Percentiles rank a stretch among this genome's conserved stretches.
Conservation (phyloP, 2,888 invertebrate genomes). For the Amaurobius ferox region DNA sequence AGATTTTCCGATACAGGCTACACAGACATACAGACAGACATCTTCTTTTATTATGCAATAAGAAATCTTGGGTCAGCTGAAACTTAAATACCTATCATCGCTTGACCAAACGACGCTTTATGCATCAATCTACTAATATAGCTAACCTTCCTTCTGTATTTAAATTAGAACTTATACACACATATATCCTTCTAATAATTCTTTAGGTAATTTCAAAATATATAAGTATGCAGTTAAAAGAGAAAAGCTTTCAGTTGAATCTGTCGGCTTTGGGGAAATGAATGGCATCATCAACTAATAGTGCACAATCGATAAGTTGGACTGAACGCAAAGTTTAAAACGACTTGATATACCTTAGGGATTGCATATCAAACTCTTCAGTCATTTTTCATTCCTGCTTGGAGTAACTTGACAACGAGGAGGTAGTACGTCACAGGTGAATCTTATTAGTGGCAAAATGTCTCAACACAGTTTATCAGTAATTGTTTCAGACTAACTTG, state of each 20-base stretch:
- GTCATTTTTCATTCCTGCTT: conserved; percentile 3
- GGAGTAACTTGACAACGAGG: not conserved
- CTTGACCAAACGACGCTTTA: not conserved
- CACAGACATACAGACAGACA: no score
- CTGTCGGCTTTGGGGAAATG: conserved; percentile 21
- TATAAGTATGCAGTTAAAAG: not conserved
- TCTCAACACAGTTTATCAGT: no score
- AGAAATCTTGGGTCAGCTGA: not conserved
- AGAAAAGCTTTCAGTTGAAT: not conserved
- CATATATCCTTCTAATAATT: not conserved
- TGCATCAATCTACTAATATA: not conserved
- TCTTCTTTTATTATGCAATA: no score
- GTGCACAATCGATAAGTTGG: conserved; percentile 32
- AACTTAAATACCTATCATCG: not conserved
- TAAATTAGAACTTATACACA: not conserved
- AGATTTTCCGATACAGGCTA: no score
- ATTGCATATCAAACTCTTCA: conserved; percentile 24
- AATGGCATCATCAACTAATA: conserved; percentile 48
- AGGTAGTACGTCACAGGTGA: not conserved
- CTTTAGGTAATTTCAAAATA: not conserved
- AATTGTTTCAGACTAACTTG: no score
- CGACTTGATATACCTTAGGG: conserved; percentile 7
- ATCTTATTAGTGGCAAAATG: not conserved
- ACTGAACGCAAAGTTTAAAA: conserved; percentile 29
- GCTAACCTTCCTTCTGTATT: not conserved